Evolutionary conservation across 1,140 invertebrate species (phyloP).

Genomic region (Fopius arisanus): DNA sequence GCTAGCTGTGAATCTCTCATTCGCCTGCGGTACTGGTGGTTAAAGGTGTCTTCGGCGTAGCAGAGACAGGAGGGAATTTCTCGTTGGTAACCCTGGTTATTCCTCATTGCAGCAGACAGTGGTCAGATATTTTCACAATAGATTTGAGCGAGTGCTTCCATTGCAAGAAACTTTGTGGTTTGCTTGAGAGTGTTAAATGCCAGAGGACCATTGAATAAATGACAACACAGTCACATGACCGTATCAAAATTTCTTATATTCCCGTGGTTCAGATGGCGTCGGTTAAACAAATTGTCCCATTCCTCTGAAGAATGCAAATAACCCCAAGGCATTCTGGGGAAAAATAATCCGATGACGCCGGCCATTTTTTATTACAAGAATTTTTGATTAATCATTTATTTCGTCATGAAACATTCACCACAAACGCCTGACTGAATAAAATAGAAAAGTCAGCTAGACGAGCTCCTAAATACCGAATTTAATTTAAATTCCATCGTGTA

Average conservation of each 20-base stretch:
- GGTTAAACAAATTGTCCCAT: no score
- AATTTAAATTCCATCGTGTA: slow-evolving; percentile 21
- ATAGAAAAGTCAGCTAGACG: background rate
- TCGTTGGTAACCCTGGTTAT: background rate
- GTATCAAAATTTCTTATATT: background rate
- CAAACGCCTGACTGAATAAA: background rate
- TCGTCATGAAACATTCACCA: background rate
- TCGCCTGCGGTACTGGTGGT: background rate
- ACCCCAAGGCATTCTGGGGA: no score
- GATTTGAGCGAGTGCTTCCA: slow-evolving; percentile 55
- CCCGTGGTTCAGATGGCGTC: no score
- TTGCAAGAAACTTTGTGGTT: slow-evolving; percentile 59
- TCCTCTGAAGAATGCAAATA: no score
- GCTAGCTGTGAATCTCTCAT: background rate
- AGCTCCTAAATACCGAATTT: slow-evolving; percentile 7
- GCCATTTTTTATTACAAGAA: background rate
- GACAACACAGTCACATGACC: background rate
- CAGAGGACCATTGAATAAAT: slow-evolving; percentile 30
- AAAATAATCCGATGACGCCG: no score
- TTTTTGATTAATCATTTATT: background rate
- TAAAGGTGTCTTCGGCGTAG: background rate
- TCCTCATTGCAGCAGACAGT: slow-evolving; percentile 51
- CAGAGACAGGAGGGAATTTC: background rate
- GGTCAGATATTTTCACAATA: slow-evolving; percentile 64
- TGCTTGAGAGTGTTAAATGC: slow-evolving; percentile 57